These are phyloP conservation scores for Cyrtorhinus lividipennis DNA, from an alignment of 1,140 invertebrate genomes.

Conservation along the genomic window DNA sequence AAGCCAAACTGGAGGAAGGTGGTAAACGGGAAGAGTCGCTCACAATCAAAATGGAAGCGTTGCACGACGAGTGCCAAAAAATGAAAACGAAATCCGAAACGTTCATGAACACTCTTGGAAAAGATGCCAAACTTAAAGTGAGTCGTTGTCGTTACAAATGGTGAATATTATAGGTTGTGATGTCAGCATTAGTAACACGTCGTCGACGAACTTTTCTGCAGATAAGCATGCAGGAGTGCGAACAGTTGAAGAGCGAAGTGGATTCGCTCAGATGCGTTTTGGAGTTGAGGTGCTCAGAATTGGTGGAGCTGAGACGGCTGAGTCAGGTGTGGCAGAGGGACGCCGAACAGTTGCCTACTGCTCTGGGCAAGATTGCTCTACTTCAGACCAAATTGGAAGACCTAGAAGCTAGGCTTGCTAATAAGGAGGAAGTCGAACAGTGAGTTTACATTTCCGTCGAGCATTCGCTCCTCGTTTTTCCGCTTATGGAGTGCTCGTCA, in stretches of 20 bases:
- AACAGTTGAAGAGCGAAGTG: conserved; percentile 43
- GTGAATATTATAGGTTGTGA: conserved; percentile 24
- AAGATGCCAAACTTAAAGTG: conserved; percentile 28
- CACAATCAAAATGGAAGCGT: conserved; percentile 25
- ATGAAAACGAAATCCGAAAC: conserved; percentile 27
- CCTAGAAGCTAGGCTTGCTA: conserved; percentile 45
- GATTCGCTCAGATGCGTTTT: conserved; percentile 58
- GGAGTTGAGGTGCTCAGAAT: conserved; percentile 56
- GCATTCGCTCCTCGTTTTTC: no score
- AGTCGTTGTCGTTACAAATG: conserved; percentile 6
- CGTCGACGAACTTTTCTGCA: conserved; percentile 25
- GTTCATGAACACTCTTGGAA: conserved; percentile 25
- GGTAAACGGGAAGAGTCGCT: conserved; percentile 29
- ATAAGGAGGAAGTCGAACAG: conserved; percentile 40
- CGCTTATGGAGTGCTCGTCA: no score
- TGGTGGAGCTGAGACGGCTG: conserved; percentile 48
- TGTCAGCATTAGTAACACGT: conserved; percentile 25
- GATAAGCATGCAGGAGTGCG: conserved; percentile 28
- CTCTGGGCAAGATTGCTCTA: conserved; percentile 37
- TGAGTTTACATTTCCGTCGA: no score
- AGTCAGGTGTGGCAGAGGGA: conserved; percentile 38
- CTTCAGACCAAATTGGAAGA: conserved; percentile 52
- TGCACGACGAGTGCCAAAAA: conserved; percentile 27
- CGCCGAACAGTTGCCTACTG: conserved; percentile 38
- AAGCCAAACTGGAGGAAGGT: conserved; percentile 16